A percentile compares a stretch with the other conserved stretches of the same genome.
These are phyloP conservation scores for Luehdorfia chinensis DNA, from an alignment of 1,140 invertebrate genomes.

Conservation along the genomic window DNA sequence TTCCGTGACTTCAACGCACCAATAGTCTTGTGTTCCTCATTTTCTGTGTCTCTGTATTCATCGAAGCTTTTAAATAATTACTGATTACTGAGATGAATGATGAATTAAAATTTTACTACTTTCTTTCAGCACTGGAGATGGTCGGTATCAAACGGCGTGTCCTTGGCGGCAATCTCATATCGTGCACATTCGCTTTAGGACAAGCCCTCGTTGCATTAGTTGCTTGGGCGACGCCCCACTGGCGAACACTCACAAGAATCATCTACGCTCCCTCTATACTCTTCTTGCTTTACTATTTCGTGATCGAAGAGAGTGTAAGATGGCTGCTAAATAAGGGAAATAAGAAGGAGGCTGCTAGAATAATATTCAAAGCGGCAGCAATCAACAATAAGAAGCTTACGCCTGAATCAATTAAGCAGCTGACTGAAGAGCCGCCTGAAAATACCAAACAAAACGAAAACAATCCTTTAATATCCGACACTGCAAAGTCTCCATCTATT, in stretches of 20 bases:
- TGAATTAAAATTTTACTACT: too few species aligned
- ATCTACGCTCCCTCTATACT: slow-evolving; percentile 82
- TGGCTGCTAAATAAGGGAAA: slow-evolving; percentile 80
- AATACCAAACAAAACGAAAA: slow-evolving; percentile 3
- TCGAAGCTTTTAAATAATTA: too few species aligned
- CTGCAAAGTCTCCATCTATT: slow-evolving; percentile 24
- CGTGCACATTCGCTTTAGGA: slow-evolving; percentile 84
- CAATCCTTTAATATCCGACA: slow-evolving; percentile 1
- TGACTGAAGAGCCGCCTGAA: slow-evolving; percentile 38
- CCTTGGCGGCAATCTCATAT: slow-evolving; percentile 83
- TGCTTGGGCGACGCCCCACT: slow-evolving; percentile 84
- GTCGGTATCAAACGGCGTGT: slow-evolving; percentile 84
- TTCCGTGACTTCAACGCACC: too few species aligned
- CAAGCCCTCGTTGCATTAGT: slow-evolving; percentile 82
- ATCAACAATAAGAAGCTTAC: slow-evolving; percentile 78
- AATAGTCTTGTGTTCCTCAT: too few species aligned
- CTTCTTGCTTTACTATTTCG: slow-evolving; percentile 79
- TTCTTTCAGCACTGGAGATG: slow-evolving; percentile 86
- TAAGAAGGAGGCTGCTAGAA: slow-evolving; percentile 80
- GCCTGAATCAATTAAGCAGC: slow-evolving; percentile 42
- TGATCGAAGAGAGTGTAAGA: slow-evolving; percentile 80
- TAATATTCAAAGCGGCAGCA: slow-evolving; percentile 80
- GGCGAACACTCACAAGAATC: slow-evolving; percentile 83
- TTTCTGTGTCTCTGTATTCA: too few species aligned
- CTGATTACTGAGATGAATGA: too few species aligned